These are phyloP conservation scores for Nomada goodeniana DNA, from an alignment of 2,888 invertebrate species.

Conservation along the genomic window DNA sequence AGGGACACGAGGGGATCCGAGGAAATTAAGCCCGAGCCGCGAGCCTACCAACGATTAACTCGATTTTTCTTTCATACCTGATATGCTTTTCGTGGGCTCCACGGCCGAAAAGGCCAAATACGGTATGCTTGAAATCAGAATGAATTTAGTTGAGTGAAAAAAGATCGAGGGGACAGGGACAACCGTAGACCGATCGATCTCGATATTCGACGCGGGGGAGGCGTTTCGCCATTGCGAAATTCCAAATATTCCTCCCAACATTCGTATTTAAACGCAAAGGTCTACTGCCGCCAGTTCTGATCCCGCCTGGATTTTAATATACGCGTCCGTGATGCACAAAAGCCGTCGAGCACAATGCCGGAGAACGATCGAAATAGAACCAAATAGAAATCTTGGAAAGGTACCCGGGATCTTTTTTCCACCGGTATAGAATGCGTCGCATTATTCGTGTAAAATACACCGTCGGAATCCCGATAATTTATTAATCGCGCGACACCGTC, in stretches of 20 bases:
- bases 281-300: conserved; percentile 32
- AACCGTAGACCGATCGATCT: neutral
- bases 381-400: conserved; percentile 38
- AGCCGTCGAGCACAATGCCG: conserved; percentile 46
- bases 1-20: conserved; percentile 1
- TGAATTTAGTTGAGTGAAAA: neutral
- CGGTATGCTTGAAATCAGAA: neutral
- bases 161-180: neutral
- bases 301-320: conserved; percentile 60
- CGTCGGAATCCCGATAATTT: conserved; percentile 20
- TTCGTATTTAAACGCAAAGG: conserved; percentile 28
- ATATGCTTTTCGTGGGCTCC: neutral
- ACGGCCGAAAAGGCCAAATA: neutral
- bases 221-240: conserved; percentile 25
- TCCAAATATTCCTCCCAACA: conserved; percentile 44
- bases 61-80: neutral
- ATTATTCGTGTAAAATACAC: conserved; percentile 30
- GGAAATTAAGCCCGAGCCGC: conserved; percentile 13
- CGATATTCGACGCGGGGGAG: neutral
- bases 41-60: conserved; percentile 12
- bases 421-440: conserved; percentile 13
- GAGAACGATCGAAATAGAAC: conserved; percentile 19
- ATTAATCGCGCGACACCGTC: neutral
- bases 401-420: conserved; percentile 22
- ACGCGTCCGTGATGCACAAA: conserved; percentile 56